Conservation (phyloP, 2,888 invertebrate species). For the Phengaris arion region DNA sequence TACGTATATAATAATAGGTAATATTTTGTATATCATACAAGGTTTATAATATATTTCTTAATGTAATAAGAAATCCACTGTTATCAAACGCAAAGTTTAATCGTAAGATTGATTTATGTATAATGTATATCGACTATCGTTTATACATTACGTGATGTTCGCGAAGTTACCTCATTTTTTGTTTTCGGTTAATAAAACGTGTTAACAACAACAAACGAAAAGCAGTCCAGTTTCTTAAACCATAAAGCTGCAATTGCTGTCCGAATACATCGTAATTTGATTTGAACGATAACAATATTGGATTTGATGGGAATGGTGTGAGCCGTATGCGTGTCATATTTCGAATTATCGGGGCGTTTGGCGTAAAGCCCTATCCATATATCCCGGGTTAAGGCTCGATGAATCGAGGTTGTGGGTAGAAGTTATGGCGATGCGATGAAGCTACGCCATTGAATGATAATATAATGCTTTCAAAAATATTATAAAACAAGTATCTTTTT, state of each 20-base stretch:
- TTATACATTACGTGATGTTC: too few species aligned
- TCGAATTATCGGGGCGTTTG: conserved; percentile 25
- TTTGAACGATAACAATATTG: conserved; percentile 22
- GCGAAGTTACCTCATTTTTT: too few species aligned
- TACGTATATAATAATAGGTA: too few species aligned
- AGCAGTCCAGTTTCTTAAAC: not conserved
- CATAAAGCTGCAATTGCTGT: not conserved
- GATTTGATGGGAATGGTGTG: conserved; percentile 22
- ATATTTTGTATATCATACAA: too few species aligned
- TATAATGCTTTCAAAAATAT: conserved; percentile 26
- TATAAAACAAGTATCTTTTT: conserved; percentile 1
- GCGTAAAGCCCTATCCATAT: conserved; percentile 26
- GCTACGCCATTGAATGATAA: conserved; percentile 24
- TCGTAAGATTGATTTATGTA: too few species aligned
- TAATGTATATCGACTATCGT: too few species aligned
- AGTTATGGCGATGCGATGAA: conserved; percentile 24
- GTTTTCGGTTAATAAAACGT: not conserved
- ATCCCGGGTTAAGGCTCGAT: conserved; percentile 25
- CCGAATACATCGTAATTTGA: not conserved
- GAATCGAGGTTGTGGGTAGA: conserved; percentile 22
- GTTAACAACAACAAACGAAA: not conserved
- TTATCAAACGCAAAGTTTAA: too few species aligned
- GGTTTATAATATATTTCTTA: too few species aligned
- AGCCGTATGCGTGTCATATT: conserved; percentile 24
- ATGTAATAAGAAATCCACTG: too few species aligned